Conservation (phyloP, 2,797 vertebrate genomes). For the Nasua narica region DNA sequence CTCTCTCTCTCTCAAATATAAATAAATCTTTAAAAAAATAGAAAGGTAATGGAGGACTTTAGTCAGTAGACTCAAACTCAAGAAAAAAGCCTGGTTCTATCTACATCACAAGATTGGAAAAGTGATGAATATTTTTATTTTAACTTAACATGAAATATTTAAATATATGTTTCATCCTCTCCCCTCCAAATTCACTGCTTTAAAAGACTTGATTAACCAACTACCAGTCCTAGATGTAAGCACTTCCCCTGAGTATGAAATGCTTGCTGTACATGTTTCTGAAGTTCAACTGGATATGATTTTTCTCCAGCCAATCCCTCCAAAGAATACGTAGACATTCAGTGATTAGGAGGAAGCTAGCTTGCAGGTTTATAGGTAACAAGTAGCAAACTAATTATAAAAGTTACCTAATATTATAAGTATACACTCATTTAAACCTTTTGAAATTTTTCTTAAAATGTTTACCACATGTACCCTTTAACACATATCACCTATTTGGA, state of each 20-base stretch:
- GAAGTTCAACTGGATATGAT: background rate
- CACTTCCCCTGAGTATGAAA: background rate
- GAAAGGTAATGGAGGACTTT: background rate
- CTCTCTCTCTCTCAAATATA: background rate
- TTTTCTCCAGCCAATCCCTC: background rate
- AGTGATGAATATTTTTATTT: background rate
- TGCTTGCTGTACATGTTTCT: too few species aligned
- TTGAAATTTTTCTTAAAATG: background rate
- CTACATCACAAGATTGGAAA: background rate
- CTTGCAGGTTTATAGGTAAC: background rate
- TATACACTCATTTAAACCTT: background rate
- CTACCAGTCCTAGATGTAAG: background rate
- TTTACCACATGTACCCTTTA: background rate
- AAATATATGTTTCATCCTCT: background rate
- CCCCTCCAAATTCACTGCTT: background rate
- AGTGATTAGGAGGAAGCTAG: accelerated
- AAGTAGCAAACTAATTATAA: background rate
- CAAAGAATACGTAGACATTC: background rate
- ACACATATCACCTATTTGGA: background rate
- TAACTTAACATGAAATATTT: conserved; percentile 6
- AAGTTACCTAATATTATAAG: background rate
- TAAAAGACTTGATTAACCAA: background rate
- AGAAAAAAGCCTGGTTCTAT: background rate
- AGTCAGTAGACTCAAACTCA: background rate
- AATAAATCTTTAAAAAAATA: background rate